A percentile compares a stretch with the other conserved stretches of the same genome.
phyloP scores from a whole-genome alignment of 2,113 vertebrate genomes.

The Corythornis cristatus region DNA sequence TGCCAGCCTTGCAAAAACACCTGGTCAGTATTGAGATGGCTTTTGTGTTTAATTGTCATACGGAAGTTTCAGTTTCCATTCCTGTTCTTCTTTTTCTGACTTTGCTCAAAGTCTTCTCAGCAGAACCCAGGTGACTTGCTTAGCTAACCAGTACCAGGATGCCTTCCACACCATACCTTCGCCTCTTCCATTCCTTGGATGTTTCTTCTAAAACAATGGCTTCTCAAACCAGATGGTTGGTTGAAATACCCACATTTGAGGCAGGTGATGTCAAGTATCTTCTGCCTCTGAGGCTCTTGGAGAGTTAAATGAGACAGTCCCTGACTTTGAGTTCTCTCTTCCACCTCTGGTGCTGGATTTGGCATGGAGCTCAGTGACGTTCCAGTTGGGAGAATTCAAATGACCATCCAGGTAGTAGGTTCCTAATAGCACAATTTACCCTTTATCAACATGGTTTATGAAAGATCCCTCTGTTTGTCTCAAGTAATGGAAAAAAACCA shows the following conservation, averaged over 20 bases:
- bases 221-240: neutral
- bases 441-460: slow-evolving; percentile 60
- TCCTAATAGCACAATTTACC: slow-evolving; percentile 65
- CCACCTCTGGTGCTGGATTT: neutral
- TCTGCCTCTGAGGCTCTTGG: neutral
- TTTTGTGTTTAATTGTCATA: neutral
- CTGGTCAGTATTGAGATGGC: neutral
- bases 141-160: neutral
- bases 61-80: neutral
- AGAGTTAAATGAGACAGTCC: neutral
- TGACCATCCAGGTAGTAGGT: slow-evolving; percentile 26
- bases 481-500: neutral
- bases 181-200: neutral
- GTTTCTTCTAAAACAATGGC: neutral
- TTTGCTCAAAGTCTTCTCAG: neutral
- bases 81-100: neutral
- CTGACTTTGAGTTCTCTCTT: neutral
- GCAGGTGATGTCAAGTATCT: neutral
- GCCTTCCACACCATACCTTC: neutral
- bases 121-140: neutral
- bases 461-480: slow-evolving; percentile 67
- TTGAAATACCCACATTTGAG: neutral
- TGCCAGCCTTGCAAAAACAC: neutral
- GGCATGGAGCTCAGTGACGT: neutral
- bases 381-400: slow-evolving; percentile 42